A percentile compares a stretch with the other conserved stretches of the same genome.
These are phyloP conservation scores for Eupeodes latifasciatus DNA, from an alignment of 2,888 invertebrate genomes.

Conservation along the genomic window DNA sequence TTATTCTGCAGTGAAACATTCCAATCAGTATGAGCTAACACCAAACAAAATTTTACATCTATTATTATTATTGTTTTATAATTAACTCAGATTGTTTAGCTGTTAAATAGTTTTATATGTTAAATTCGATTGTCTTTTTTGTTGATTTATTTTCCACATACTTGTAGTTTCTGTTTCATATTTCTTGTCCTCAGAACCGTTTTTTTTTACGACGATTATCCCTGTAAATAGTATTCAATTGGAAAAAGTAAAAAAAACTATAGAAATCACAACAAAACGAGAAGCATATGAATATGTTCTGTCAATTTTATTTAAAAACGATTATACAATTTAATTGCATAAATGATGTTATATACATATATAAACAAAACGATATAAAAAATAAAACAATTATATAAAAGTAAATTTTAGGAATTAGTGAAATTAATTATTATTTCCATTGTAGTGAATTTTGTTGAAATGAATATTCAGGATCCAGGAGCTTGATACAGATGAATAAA, in stretches of 20 bases:
- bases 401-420: constrained; percentile 57
- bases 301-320: constrained; percentile 73
- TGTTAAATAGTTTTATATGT: constrained; percentile 65
- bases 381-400: constrained; percentile 52
- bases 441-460: no score
- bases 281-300: constrained; percentile 50
- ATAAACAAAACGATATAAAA: constrained; percentile 61
- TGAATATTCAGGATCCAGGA: no score
- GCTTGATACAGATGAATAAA: no score
- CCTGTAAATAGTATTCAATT: constrained; percentile 68
- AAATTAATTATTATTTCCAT: background rate
- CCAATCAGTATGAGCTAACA: constrained; percentile 50
- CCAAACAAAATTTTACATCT: constrained; percentile 26
- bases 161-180: background rate
- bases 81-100: constrained; percentile 30
- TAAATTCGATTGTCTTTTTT: constrained; percentile 48
- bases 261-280: constrained; percentile 20
- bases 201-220: constrained; percentile 26
- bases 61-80: constrained; percentile 22
- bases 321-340: constrained; percentile 67
- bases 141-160: constrained; percentile 37
- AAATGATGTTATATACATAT: constrained; percentile 58
- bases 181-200: background rate
- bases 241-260: constrained; percentile 36
- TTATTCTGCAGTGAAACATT: constrained; percentile 55